Evolutionary conservation across 1,140 invertebrate genomes (phyloP), one percentile per base, ranked within the genome.

Genomic region (Steinernema khuongi): DNA sequence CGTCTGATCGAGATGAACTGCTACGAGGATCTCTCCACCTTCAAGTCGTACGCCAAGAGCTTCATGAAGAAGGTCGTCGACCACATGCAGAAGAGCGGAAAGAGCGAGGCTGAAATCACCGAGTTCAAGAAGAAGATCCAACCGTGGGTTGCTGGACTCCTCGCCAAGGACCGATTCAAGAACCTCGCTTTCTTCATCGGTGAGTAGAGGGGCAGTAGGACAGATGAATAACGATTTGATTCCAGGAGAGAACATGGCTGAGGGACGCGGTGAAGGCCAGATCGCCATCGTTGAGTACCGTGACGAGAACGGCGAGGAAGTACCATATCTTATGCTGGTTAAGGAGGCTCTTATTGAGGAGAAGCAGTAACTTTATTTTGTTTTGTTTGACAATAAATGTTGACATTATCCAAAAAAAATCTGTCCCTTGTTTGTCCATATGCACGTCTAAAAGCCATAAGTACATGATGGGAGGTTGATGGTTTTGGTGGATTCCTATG

Each of bases 41-140:
- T 93, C 86, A 94, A 93, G 77, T 85, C 89, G 68, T 96, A 97
- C 87, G 89, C 97, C 78, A 97, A 97, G 87, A 92, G 93, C 79
- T 97, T 94, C 87, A 96, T 97, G 92, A 96, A 96, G 88, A 93
- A 78, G 72, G 79, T 73, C 77, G 86, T 85, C 70, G 85, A 77
- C 41, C 71, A 85, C 72, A 86, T 87, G 85, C 81, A 77, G 80
- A 90, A 94, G 89, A 91, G 94, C 74, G 91, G 93, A 17, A 87
- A 91, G 22, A 93, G 94, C 85, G 95, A 96, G 86, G 91, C 90
- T 17, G 95, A 96, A 85, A 92, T 94, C 88, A 94, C 94, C 86
- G 93, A 93, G 89, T 93, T 93, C 66, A 94, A 96, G 91, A 96
- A 96, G 85, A 93, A 96, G 77, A 90, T 96, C 79, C 87, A 96